Evolutionary conservation across 2,888 invertebrate species (phyloP).

Genomic region (Dicyrtoma fusca): DNA sequence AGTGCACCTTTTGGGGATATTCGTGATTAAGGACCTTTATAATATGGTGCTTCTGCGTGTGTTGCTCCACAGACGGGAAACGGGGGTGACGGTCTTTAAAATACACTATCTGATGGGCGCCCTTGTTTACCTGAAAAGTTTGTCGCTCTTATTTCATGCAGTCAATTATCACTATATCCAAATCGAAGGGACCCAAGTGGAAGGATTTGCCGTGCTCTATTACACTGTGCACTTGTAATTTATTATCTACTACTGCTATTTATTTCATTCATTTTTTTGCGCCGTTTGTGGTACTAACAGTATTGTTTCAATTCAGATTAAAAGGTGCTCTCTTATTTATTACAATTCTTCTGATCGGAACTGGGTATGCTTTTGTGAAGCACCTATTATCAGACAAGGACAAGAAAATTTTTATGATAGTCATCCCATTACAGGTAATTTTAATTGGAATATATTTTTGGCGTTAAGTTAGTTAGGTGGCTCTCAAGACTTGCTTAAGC

Average conservation of each 20-base stretch:
- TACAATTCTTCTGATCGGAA: slow-evolving; percentile 93
- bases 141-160: slow-evolving; percentile 92
- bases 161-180: slow-evolving; percentile 94
- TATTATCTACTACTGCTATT: background rate
- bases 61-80: slow-evolving; percentile 65
- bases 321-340: slow-evolving; percentile 93
- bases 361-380: slow-evolving; percentile 99
- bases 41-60: too few species aligned
- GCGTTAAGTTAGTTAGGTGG: too few species aligned
- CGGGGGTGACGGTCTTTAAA: slow-evolving; percentile 73
- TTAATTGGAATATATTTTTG: too few species aligned
- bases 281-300: background rate
- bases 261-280: background rate
- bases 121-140: slow-evolving; percentile 81
- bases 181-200: slow-evolving; percentile 87
- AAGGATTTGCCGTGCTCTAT: slow-evolving; percentile 96
- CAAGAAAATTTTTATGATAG: slow-evolving; percentile 95
- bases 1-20: too few species aligned
- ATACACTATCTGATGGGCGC: slow-evolving; percentile 97
- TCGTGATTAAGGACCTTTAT: too few species aligned
- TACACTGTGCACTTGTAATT: slow-evolving; percentile 96
- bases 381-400: slow-evolving; percentile 95
- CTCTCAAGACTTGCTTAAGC: too few species aligned
- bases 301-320: slow-evolving; percentile 64
- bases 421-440: slow-evolving; percentile 93